Conservation (phyloP, 2,888 invertebrate genomes). For the Chalcosyrphus nemorum region DNA sequence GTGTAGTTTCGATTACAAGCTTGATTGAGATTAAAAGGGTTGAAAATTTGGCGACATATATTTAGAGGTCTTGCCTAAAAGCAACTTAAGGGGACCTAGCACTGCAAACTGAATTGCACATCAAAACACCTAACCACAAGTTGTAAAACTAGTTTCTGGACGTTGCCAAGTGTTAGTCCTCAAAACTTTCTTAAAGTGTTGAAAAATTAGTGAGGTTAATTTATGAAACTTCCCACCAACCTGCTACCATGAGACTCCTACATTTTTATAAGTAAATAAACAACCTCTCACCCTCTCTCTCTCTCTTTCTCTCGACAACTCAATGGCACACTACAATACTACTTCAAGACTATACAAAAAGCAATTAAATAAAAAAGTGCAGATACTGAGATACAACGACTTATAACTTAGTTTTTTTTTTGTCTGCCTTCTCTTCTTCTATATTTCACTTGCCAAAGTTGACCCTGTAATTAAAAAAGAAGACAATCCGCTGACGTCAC, state of each 20-base stretch:
- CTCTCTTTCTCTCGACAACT: neutral
- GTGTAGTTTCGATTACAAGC: no score
- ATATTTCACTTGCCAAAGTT: constrained; percentile 5
- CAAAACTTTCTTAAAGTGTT: no score
- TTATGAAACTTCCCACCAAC: neutral
- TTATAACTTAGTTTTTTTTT: constrained; percentile 5
- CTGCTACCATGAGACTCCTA: neutral
- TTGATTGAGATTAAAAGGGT: no score
- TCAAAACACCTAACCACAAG: no score
- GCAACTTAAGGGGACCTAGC: no score
- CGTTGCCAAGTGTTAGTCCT: no score
- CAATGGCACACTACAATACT: neutral
- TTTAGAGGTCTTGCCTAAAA: no score
- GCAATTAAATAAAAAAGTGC: neutral
- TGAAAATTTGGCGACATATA: no score
- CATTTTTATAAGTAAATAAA: neutral
- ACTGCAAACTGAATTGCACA: no score
- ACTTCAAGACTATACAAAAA: neutral
- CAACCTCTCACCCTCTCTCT: neutral
- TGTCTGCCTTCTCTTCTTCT: neutral
- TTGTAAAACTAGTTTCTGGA: no score
- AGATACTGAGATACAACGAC: neutral
- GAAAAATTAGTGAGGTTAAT: neutral
- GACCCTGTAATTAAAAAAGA: constrained; percentile 30
- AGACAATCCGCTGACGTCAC: constrained; percentile 35